phyloP scores from a whole-genome alignment of 1,140 invertebrate genomes.

The Drosophila aff. region DNA sequence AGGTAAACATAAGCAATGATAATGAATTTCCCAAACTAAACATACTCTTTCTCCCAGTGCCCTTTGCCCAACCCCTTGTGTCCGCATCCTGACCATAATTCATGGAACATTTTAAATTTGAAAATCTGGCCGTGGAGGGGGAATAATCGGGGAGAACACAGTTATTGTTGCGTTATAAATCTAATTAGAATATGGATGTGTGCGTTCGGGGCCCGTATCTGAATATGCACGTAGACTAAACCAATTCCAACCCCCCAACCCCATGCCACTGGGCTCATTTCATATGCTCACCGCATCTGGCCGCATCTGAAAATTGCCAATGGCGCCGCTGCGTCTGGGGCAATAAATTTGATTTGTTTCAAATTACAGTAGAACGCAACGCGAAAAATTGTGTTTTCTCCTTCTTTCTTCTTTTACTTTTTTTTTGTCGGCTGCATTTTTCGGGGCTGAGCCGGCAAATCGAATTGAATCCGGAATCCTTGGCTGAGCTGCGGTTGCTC shows the following conservation, averaged over 20 bases:
- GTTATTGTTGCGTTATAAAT: constrained; percentile 77
- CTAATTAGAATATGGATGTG: constrained; percentile 75
- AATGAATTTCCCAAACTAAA: background rate
- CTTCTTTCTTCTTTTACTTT: background rate
- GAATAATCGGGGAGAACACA: constrained; percentile 28
- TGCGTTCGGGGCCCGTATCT: constrained; percentile 48
- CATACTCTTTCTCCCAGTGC: constrained; percentile 2
- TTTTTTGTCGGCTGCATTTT: constrained; percentile 29
- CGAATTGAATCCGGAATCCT: constrained; percentile 61
- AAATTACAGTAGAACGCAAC: constrained; percentile 74
- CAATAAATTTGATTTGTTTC: constrained; percentile 83
- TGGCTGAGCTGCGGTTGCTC: constrained; percentile 68
- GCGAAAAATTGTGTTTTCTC: constrained; percentile 64
- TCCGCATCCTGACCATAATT: constrained; percentile 64
- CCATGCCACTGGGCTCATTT: constrained; percentile 55
- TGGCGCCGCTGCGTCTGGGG: constrained; percentile 77
- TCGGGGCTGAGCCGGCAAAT: constrained; percentile 67
- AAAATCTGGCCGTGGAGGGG: constrained; percentile 46
- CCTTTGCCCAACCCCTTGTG: constrained; percentile 16
- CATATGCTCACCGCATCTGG: constrained; percentile 80
- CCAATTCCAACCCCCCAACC: constrained; percentile 30
- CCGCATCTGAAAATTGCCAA: constrained; percentile 79
- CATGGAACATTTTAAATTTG: constrained; percentile 65
- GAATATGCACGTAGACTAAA: constrained; percentile 53
- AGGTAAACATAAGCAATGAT: too few species aligned